Conservation (phyloP, 1,140 invertebrate genomes). For the Panagrolaimus sp. region DNA sequence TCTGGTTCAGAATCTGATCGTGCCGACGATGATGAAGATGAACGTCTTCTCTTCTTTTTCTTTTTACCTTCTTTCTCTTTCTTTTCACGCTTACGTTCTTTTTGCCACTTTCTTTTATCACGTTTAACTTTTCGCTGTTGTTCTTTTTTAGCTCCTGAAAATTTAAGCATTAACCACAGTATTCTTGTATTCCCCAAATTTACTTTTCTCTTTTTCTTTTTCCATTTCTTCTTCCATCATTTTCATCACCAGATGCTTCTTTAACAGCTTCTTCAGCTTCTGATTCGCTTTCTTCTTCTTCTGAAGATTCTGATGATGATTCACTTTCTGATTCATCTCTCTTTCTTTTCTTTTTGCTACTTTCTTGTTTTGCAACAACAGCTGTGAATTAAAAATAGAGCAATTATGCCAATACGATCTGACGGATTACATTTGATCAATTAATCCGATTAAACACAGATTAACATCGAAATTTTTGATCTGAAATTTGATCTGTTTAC, state of each 20-base stretch:
- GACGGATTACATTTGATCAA: too few relatives aligned
- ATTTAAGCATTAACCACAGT: neutral
- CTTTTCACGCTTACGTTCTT: constrained; percentile 22
- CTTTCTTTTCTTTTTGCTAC: constrained; percentile 12
- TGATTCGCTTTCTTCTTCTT: constrained; percentile 21
- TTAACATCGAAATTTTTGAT: too few relatives aligned
- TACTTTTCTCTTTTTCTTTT: constrained; percentile 22
- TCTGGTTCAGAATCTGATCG: too few relatives aligned
- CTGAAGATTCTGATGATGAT: constrained; percentile 14
- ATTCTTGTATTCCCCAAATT: neutral
- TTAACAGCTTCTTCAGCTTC: neutral
- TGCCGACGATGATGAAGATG: constrained; percentile 16
- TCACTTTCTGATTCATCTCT: neutral
- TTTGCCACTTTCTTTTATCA: constrained; percentile 32
- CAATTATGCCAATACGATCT: too few relatives aligned
- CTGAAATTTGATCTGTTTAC: too few relatives aligned
- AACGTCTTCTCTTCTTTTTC: constrained; percentile 9
- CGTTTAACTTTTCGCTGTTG: constrained; percentile 25
- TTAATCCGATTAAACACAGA: too few relatives aligned
- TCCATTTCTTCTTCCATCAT: constrained; percentile 11
- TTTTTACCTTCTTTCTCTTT: constrained; percentile 6
- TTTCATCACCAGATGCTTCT: neutral
- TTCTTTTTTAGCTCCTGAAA: constrained; percentile 29
- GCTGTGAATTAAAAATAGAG: too few relatives aligned
- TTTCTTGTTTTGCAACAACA: too few relatives aligned